Evolutionary conservation across 2,113 vertebrate genomes (phyloP).

Genomic region (Sebastes schlegelii): DNA sequence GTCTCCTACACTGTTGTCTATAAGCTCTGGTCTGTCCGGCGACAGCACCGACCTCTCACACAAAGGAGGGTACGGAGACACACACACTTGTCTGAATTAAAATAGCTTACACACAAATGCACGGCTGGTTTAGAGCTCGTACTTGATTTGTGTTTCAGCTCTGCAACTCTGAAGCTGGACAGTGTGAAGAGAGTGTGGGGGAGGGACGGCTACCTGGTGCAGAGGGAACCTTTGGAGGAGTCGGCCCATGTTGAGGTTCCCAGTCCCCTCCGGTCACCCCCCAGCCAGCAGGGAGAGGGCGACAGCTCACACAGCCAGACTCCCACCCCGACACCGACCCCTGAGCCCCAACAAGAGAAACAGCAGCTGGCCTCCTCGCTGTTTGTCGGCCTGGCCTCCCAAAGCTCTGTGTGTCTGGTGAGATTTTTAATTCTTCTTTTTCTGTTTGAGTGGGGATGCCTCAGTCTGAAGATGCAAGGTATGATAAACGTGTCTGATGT

Average conservation of each 20-base stretch:
- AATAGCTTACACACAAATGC: neutral
- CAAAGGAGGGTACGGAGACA: conserved; percentile 88
- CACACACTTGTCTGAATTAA: neutral
- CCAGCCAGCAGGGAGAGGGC: conserved; percentile 62
- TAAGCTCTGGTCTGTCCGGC: conserved; percentile 91
- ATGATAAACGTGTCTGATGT: neutral
- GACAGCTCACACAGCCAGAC: conserved; percentile 43
- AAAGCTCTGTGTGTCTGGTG: conserved; percentile 88
- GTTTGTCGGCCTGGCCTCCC: conserved; percentile 90
- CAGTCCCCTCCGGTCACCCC: conserved; percentile 63
- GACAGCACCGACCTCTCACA: conserved; percentile 88
- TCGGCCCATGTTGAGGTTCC: conserved; percentile 63
- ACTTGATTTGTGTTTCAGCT: conserved; percentile 72
- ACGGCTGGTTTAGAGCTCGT: neutral
- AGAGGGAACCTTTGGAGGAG: conserved; percentile 83
- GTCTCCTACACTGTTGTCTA: conserved; percentile 91
- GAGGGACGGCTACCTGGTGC: conserved; percentile 92
- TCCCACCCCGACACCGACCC: conserved; percentile 36
- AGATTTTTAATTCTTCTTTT: conserved; percentile 17
- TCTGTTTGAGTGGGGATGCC: neutral
- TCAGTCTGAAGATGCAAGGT: neutral
- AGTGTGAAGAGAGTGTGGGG: conserved; percentile 94
- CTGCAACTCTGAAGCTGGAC: conserved; percentile 88
- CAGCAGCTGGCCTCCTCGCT: conserved; percentile 92
- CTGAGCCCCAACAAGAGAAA: conserved; percentile 87